Base-by-base conservation (phyloP, 2,888 invertebrate species). In the Pocota personata region DNA sequence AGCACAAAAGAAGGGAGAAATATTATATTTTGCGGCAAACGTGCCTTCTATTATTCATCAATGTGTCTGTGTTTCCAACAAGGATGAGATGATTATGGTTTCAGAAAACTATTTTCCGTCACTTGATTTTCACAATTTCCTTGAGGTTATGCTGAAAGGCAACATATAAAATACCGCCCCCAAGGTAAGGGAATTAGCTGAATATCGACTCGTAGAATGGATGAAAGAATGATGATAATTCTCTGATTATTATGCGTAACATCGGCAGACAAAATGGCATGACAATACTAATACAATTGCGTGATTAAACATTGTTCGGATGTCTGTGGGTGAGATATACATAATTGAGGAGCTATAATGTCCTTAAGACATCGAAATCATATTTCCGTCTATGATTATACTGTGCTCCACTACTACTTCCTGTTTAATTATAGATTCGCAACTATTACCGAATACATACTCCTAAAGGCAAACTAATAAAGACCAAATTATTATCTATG, bases 191-290 rank as follows among this genome's bases (percentile, higher is more conserved):
- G 57, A 64, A 66, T 62, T 64, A 66, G 75, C 55, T 75, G 30
- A 30, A 43, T 12, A 52, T 14, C 16, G 21, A n/a, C 35, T 43
- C 7, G 8, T 48, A 30, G 35, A 16, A 21, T n/a, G 19, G 66
- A 21, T 24, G 30, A 46, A 46, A 30, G 30, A 30, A 58, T 46
- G 43, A 57, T 19, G 10, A 46, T 37, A 57, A 48, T 4, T 37
- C 3, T 35, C 60, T 69, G 58, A 60, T 77, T 77, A 77, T 60
- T 77, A 77, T 77, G 69, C 77, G 77, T 52, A 58, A 24, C 77
- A 69, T 58, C 21, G 21, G 16, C 50, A 67, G 57, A 16, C 35
- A 46, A 77, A 69, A 69, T 58, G 46, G 8, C 67, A 52, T 55
- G 60, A 69, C 67, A 60, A 77, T 69, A 21, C 60, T 60, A 69